phyloP scores from a whole-genome alignment of 1,140 invertebrate genomes.

The Zeugodacus cucurbitae region DNA sequence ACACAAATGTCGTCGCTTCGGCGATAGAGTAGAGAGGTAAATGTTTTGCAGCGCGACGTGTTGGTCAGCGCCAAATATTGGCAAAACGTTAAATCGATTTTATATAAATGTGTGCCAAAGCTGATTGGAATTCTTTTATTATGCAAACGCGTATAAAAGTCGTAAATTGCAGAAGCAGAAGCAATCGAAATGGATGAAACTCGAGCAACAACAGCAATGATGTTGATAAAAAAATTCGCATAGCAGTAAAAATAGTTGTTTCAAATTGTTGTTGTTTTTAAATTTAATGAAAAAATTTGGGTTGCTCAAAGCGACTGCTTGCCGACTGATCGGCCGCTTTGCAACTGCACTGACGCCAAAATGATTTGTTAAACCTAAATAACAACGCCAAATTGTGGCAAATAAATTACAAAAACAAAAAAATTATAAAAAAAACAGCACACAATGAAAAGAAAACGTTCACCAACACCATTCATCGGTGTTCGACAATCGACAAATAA shows the following conservation, averaged over 20 bases:
- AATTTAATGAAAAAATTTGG: not conserved
- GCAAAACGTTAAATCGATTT: constrained; percentile 33
- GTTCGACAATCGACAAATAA: not conserved
- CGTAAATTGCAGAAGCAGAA: not conserved
- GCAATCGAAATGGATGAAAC: not conserved
- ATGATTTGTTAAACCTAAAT: not conserved
- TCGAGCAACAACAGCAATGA: not conserved
- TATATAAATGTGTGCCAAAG: constrained; percentile 20
- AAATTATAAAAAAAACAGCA: not conserved
- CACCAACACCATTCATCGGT: not conserved
- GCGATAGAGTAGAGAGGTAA: not conserved
- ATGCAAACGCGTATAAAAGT: not conserved
- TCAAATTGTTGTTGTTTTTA: not conserved
- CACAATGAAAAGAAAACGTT: not conserved
- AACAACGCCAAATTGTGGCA: not conserved
- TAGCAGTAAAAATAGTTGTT: not conserved
- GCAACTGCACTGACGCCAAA: not conserved
- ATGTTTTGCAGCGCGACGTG: not conserved
- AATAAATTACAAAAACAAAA: not conserved
- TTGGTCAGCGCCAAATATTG: not conserved
- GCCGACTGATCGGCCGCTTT: not conserved
- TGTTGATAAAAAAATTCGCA: not conserved
- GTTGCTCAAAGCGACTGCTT: not conserved
- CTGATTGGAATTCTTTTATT: constrained; percentile 32
- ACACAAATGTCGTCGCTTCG: not conserved